phyloP scores from a whole-genome alignment of 2,113 vertebrate species.

The Columbina picui region DNA sequence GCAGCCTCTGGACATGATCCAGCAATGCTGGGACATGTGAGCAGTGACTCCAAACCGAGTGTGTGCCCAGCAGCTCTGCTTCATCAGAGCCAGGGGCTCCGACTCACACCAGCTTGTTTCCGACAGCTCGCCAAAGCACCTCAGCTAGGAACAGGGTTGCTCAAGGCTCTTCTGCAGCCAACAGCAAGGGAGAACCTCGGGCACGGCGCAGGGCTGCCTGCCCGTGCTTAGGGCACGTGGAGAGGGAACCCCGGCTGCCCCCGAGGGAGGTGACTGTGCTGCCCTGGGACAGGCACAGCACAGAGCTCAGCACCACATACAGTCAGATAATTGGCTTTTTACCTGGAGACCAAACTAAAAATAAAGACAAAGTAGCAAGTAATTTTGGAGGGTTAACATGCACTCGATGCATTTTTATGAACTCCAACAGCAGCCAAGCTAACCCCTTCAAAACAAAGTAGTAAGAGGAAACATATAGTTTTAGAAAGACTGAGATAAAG shows the following conservation, averaged over 20 bases:
- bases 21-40: fast-evolving
- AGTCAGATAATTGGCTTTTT: background rate
- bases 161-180: background rate
- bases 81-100: background rate
- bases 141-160: fast-evolving
- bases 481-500: background rate
- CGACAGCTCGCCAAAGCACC: background rate
- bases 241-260: background rate
- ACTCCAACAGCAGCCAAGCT: background rate
- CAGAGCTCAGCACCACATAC: background rate
- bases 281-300: too few relatives aligned
- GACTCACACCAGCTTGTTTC: fast-evolving
- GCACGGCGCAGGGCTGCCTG: fast-evolving
- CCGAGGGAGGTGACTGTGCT: background rate
- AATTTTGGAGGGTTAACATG: background rate
- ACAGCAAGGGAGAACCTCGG: background rate
- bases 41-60: fast-evolving
- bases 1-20: background rate
- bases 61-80: background rate
- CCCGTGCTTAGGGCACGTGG: fast-evolving
- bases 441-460: background rate
- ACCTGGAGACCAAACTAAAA: background rate
- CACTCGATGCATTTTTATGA: background rate
- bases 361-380: background rate
- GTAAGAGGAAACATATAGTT: background rate